These are phyloP conservation scores for Chrysolina oricalcia DNA, from an alignment of 2,888 invertebrate genomes.

Conservation along the genomic window DNA sequence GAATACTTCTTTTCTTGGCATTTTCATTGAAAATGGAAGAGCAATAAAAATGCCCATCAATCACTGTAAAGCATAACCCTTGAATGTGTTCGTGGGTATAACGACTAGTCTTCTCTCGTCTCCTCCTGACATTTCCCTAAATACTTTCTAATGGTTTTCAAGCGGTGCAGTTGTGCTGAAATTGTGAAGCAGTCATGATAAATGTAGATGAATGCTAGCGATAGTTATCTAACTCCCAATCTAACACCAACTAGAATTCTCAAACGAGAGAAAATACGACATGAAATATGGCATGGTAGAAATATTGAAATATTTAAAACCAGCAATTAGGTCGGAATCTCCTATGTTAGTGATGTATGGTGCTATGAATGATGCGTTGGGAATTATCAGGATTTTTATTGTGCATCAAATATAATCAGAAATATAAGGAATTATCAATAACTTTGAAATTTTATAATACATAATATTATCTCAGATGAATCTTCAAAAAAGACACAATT, in stretches of 20 bases:
- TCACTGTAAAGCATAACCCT: not conserved
- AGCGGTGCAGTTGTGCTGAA: not conserved
- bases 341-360: no score
- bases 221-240: not conserved
- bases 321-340: no score
- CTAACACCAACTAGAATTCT: no score
- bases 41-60: slow-evolving; percentile 5
- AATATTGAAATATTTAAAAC: no score
- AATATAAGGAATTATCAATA: no score
- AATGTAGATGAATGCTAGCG: not conserved
- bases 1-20: not conserved
- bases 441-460: no score
- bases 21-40: not conserved
- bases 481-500: no score
- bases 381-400: not conserved
- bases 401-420: not conserved
- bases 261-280: no score
- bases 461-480: no score
- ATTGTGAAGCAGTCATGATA: not conserved
- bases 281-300: no score
- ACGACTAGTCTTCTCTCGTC: not conserved
- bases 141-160: slow-evolving; percentile 11
- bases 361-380: no score
- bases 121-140: slow-evolving; percentile 10
- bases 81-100: not conserved